Evolutionary conservation across 2,888 invertebrate genomes (phyloP).

Genomic region (Mechanitis messenoides): DNA sequence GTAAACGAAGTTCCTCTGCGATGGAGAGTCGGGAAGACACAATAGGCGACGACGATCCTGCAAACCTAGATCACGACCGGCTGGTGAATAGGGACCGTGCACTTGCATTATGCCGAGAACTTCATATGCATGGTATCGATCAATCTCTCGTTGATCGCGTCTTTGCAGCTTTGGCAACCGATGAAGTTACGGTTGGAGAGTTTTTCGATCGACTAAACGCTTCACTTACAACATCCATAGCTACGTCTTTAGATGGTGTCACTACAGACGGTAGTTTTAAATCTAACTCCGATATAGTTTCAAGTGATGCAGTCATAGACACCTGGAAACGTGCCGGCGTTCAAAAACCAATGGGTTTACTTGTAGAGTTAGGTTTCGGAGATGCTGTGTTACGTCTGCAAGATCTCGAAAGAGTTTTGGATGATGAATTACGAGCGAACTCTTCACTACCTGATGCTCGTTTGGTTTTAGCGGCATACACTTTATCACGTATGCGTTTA

Average conservation of each 20-base stretch:
- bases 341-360: slow-evolving; percentile 77
- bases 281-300: slow-evolving; percentile 38
- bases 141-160: slow-evolving; percentile 51
- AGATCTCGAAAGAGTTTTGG: slow-evolving; percentile 81
- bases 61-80: slow-evolving; percentile 51
- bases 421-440: slow-evolving; percentile 76
- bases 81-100: slow-evolving; percentile 56
- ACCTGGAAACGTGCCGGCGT: slow-evolving; percentile 85
- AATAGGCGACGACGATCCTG: slow-evolving; percentile 28
- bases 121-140: slow-evolving; percentile 60
- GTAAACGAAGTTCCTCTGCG: slow-evolving; percentile 52
- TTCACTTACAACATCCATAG: slow-evolving; percentile 52
- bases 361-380: slow-evolving; percentile 82
- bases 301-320: slow-evolving; percentile 78
- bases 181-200: slow-evolving; percentile 64
- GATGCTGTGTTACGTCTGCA: slow-evolving; percentile 74
- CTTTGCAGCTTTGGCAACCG: slow-evolving; percentile 45
- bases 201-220: slow-evolving; percentile 62
- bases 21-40: slow-evolving; percentile 42
- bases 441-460: slow-evolving; percentile 37
- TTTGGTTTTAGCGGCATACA: slow-evolving; percentile 79
- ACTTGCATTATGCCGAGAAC: slow-evolving; percentile 54
- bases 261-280: slow-evolving; percentile 14
- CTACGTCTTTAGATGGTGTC: slow-evolving; percentile 36
- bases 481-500: slow-evolving; percentile 80